These are phyloP conservation scores for Tinamus major DNA, from an alignment of 2,797 vertebrate genomes.

Conservation along the genomic window DNA sequence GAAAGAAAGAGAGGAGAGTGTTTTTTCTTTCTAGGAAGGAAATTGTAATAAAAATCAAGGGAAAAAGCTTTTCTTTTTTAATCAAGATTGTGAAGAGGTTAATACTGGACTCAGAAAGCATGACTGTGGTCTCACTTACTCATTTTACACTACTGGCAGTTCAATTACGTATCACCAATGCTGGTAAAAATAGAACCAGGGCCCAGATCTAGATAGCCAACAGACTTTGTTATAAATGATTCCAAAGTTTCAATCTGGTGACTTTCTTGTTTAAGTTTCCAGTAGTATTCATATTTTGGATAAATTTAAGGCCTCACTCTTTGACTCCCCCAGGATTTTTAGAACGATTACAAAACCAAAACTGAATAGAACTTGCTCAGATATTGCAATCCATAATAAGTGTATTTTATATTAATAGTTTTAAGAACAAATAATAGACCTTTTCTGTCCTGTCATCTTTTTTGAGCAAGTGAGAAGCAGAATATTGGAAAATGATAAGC, in stretches of 20 bases:
- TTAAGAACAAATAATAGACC: not conserved
- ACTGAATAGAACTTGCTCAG: not conserved
- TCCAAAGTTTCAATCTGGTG: not conserved
- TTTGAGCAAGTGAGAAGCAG: not conserved
- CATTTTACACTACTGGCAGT: not conserved
- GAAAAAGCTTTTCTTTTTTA: not conserved
- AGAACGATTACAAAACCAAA: not conserved
- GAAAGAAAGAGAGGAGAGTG: not conserved
- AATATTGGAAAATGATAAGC: not conserved
- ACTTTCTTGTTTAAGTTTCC: not conserved
- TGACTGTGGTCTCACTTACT: not conserved
- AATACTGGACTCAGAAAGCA: not conserved
- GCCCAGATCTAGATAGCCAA: not conserved
- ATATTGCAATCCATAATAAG: not conserved
- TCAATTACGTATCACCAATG: not conserved
- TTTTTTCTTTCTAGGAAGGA: conserved; percentile 24
- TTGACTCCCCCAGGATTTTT: not conserved
- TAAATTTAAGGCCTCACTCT: not conserved
- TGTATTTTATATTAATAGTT: not conserved
- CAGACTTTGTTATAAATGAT: not conserved
- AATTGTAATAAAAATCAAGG: not conserved
- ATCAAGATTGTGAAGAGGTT: not conserved
- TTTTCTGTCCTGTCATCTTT: not conserved
- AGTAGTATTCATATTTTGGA: not conserved
- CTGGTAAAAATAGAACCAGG: not conserved